Evolutionary conservation across 2,888 invertebrate genomes (phyloP).

Genomic region (Stegana nigrithorax): DNA sequence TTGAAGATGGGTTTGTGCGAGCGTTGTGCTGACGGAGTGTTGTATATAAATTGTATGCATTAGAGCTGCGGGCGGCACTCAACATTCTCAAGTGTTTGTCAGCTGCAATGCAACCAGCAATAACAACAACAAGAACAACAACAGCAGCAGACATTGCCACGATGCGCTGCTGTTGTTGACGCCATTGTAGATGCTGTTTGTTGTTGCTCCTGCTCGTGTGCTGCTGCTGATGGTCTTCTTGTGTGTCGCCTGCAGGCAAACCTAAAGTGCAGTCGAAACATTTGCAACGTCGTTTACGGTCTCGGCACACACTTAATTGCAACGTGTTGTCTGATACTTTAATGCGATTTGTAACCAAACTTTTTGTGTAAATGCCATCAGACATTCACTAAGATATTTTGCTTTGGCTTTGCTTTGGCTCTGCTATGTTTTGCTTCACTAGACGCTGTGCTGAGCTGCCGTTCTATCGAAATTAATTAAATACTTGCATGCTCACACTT

Average conservation of each 20-base stretch:
- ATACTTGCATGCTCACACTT: neutral
- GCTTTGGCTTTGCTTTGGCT: neutral
- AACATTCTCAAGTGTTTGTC: slow-evolving; percentile 5
- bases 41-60: neutral
- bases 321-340: slow-evolving; percentile 15
- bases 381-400: neutral
- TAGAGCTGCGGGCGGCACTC: neutral
- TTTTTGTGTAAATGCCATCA: no score
- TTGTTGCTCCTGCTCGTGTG: neutral
- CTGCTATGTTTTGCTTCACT: neutral
- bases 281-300: neutral
- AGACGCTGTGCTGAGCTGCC: neutral
- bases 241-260: neutral
- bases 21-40: neutral
- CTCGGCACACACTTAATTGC: slow-evolving; percentile 1
- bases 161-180: neutral
- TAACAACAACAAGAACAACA: neutral
- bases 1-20: neutral
- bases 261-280: neutral
- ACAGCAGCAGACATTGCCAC: neutral
- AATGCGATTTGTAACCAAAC: slow-evolving; percentile 11
- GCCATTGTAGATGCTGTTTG: neutral
- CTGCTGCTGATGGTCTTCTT: neutral
- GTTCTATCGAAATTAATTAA: neutral
- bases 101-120: neutral